Percentiles rank a stretch among this genome's conserved stretches.
Evolutionary conservation across 2,888 invertebrate species (phyloP).

Genomic region (Beris morrisii): DNA sequence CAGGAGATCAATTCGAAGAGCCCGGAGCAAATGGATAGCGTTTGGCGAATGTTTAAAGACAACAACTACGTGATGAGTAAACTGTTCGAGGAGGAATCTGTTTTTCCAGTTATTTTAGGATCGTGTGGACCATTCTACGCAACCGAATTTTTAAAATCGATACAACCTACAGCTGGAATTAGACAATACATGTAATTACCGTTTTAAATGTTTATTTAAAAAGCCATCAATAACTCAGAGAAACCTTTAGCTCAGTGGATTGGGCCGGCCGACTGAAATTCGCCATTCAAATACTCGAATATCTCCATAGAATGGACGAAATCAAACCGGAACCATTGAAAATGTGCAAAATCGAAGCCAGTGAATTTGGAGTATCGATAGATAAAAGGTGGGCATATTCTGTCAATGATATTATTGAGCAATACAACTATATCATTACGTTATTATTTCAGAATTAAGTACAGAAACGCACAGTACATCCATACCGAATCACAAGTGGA

Average conservation of each 20-base stretch:
- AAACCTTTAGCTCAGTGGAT: constrained; percentile 46
- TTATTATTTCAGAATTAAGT: constrained; percentile 46
- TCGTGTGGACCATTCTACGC: constrained; percentile 54
- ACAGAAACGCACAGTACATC: constrained; percentile 50
- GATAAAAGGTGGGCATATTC: constrained; percentile 45
- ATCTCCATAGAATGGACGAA: constrained; percentile 51
- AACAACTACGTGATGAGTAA: constrained; percentile 56
- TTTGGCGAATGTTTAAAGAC: constrained; percentile 53
- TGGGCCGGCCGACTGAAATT: constrained; percentile 51
- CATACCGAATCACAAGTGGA: constrained; percentile 51
- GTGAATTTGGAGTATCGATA: constrained; percentile 50
- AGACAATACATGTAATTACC: constrained; percentile 50
- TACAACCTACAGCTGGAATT: constrained; percentile 48
- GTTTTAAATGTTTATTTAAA: background rate
- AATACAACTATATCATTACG: background rate
- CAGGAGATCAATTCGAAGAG: constrained; percentile 53
- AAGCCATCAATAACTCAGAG: background rate
- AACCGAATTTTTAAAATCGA: constrained; percentile 49
- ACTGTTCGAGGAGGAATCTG: constrained; percentile 52
- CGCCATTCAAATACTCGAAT: constrained; percentile 52
- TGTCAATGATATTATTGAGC: background rate
- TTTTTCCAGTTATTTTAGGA: constrained; percentile 52
- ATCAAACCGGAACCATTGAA: constrained; percentile 53
- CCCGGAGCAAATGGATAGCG: constrained; percentile 52
- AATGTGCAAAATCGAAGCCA: constrained; percentile 52